Percentiles rank a stretch among this genome's conserved stretches.
These are phyloP conservation scores for Poecile atricapillus DNA, from an alignment of 2,113 vertebrate genomes.

Conservation along the genomic window DNA sequence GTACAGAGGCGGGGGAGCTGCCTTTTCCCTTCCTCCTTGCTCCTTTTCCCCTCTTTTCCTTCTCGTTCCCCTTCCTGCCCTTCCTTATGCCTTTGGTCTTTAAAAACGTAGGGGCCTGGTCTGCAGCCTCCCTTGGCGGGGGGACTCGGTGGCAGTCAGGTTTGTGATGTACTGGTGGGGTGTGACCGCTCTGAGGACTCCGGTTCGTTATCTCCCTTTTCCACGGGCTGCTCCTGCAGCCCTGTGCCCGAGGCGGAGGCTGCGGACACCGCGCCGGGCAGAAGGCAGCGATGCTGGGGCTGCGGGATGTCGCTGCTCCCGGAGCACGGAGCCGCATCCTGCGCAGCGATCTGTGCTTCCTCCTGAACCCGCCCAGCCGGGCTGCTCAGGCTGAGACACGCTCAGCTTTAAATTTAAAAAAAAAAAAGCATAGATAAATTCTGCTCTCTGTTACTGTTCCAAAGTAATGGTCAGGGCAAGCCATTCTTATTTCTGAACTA, in stretches of 20 bases:
- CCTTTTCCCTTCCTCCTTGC: neutral
- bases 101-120: neutral
- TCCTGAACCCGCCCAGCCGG: neutral
- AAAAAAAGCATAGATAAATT: neutral
- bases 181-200: neutral
- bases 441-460: neutral
- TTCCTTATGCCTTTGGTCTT: neutral
- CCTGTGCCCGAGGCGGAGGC: neutral
- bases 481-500: neutral
- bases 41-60: too few relatives aligned
- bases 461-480: neutral
- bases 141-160: accelerated
- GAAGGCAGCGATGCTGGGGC: neutral
- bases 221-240: accelerated
- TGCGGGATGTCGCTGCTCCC: neutral
- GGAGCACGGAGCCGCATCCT: neutral
- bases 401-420: neutral
- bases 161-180: neutral
- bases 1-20: neutral
- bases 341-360: neutral
- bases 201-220: too few relatives aligned
- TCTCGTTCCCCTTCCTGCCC: neutral
- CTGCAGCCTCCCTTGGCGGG: neutral
- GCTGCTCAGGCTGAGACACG: neutral
- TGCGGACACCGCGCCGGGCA: neutral